Conservation (phyloP, 2,797 vertebrate species). For the Setipinna tenuifilis region DNA sequence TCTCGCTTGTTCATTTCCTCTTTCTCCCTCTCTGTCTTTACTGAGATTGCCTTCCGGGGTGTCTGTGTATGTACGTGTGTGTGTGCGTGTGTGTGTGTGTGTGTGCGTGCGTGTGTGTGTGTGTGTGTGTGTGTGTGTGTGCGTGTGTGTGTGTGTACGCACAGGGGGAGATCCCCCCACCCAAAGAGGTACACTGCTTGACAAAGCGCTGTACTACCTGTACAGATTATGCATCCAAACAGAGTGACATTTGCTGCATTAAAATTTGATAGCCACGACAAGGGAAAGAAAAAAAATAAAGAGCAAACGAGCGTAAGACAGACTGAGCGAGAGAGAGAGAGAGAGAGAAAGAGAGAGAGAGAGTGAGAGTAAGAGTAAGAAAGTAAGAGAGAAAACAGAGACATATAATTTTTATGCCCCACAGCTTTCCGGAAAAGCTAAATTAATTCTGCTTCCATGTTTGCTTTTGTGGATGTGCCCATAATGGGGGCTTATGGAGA, state of each 20-base stretch:
- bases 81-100: neutral
- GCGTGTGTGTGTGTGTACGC: no score
- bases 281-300: neutral
- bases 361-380: neutral
- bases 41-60: no score
- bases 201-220: constrained; percentile 45
- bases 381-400: neutral
- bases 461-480: constrained; percentile 4
- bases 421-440: constrained; percentile 35
- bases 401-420: neutral
- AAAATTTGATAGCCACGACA: constrained; percentile 32
- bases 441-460: constrained; percentile 32
- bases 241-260: constrained; percentile 37
- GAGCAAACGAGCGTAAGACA: neutral
- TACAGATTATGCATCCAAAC: constrained; percentile 35
- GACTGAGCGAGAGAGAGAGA: neutral
- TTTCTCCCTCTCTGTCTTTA: no score
- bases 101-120: neutral
- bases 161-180: constrained; percentile 2
- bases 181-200: constrained; percentile 25
- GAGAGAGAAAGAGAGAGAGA: neutral
- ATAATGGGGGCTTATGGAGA: constrained; percentile 1
- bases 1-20: no score
- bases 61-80: neutral
- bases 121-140: constrained; percentile 31